A percentile compares a stretch with the other conserved stretches of the same genome.
phyloP scores from a whole-genome alignment of 2,797 vertebrate genomes.

The Coregonus suidteri region DNA sequence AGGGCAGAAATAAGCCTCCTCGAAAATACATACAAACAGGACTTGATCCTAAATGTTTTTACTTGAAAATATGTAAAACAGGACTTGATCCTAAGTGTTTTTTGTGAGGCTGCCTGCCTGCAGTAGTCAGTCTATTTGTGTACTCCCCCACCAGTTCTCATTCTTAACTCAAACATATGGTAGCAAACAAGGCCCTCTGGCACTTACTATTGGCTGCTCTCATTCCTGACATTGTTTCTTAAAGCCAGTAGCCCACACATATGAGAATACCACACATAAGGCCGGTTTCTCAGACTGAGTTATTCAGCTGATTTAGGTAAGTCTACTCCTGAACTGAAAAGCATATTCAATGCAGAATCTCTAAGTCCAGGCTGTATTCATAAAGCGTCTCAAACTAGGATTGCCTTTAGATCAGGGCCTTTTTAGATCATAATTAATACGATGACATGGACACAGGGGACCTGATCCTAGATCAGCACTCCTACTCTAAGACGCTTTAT shows the following conservation, averaged over 20 bases:
- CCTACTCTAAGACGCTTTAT: not conserved
- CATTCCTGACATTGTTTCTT: slow-evolving; percentile 60
- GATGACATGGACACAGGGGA: not conserved
- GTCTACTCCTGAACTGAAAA: no score
- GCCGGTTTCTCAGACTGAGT: not conserved
- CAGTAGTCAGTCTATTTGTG: slow-evolving; percentile 38
- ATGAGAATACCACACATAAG: slow-evolving; percentile 48
- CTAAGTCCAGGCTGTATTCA: no score
- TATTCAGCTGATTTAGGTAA: no score
- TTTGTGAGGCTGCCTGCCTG: slow-evolving; percentile 35
- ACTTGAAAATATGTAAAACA: not conserved
- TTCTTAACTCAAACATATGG: slow-evolving; percentile 69
- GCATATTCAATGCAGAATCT: no score
- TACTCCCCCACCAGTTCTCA: slow-evolving; percentile 51
- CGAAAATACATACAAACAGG: slow-evolving; percentile 27
- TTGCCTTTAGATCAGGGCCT: not conserved
- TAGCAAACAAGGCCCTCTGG: slow-evolving; percentile 61
- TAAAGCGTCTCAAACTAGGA: not conserved
- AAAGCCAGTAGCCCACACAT: slow-evolving; percentile 55
- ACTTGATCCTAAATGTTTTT: slow-evolving; percentile 20
- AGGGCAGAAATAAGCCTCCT: not conserved
- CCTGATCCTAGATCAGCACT: not conserved
- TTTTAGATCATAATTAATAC: not conserved
- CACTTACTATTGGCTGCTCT: slow-evolving; percentile 64
- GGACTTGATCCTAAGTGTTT: slow-evolving; percentile 20